These are phyloP conservation scores for Molossus alvarezi DNA, from an alignment of 2,797 vertebrate species.

Conservation along the genomic window DNA sequence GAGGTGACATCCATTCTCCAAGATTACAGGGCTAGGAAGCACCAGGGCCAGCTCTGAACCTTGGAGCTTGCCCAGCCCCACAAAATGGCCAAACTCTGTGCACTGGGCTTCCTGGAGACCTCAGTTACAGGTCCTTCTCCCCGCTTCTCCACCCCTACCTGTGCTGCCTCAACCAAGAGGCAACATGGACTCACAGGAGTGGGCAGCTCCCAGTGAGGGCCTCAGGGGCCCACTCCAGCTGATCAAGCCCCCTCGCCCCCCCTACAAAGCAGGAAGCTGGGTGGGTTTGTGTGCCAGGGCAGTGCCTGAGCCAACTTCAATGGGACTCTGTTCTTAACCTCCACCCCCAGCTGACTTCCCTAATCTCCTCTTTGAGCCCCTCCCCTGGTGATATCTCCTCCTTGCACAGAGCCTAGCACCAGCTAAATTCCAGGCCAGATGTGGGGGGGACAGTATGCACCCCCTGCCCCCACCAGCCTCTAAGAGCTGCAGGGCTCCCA, in stretches of 20 bases:
- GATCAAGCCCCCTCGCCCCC: not conserved
- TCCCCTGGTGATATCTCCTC: constrained; percentile 63
- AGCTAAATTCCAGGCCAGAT: constrained; percentile 72
- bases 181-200: not conserved
- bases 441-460: not conserved
- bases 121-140: not conserved
- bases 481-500: not conserved
- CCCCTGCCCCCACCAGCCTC: not conserved
- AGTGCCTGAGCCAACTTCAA: not conserved
- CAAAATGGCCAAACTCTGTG: not conserved
- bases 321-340: constrained; percentile 67
- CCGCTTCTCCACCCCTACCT: not conserved
- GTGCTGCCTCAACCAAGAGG: not conserved
- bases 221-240: not conserved
- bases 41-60: not conserved
- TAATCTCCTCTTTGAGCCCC: constrained; percentile 65
- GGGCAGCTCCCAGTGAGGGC: not conserved
- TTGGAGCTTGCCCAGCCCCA: not conserved
- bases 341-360: not conserved
- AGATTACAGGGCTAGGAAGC: not conserved
- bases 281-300: not conserved
- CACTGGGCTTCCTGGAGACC: not conserved
- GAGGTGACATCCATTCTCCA: not conserved
- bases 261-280: not conserved
- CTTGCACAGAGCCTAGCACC: constrained; percentile 59